phyloP scores from a whole-genome alignment of 2,797 vertebrate genomes.

The Xenops minutus region DNA sequence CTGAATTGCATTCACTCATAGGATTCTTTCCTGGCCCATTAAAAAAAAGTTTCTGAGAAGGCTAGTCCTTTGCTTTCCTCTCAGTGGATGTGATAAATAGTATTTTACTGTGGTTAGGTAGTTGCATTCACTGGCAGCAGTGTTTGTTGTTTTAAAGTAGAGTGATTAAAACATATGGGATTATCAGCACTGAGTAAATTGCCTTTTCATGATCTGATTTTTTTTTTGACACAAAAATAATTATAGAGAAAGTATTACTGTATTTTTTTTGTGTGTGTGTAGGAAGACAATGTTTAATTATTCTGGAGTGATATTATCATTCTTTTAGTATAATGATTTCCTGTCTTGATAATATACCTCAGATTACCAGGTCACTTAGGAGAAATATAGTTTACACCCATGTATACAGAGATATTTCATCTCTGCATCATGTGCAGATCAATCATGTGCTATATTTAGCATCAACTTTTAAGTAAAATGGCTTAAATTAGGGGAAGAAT shows the following conservation, averaged over 20 bases:
- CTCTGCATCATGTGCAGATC: background rate
- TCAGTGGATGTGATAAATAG: background rate
- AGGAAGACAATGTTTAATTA: background rate
- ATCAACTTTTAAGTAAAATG: background rate
- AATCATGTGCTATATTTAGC: background rate
- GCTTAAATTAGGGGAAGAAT: background rate
- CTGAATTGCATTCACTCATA: background rate
- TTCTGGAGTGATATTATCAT: background rate
- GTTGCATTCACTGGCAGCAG: background rate
- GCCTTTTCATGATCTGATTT: background rate
- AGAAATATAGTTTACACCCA: background rate
- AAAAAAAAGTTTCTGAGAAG: background rate
- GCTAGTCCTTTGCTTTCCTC: background rate
- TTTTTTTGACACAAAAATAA: background rate
- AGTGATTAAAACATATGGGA: background rate
- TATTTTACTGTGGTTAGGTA: slow-evolving; percentile 5
- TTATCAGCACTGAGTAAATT: background rate
- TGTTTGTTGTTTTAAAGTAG: background rate
- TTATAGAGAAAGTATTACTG: background rate
- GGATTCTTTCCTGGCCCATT: background rate
- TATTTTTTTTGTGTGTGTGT: background rate
- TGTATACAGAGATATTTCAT: background rate
- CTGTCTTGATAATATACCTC: background rate
- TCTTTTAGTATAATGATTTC: background rate
- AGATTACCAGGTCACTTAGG: background rate